Evolutionary conservation across 2,888 invertebrate species (phyloP).

Genomic region (Antheraea assamensis): DNA sequence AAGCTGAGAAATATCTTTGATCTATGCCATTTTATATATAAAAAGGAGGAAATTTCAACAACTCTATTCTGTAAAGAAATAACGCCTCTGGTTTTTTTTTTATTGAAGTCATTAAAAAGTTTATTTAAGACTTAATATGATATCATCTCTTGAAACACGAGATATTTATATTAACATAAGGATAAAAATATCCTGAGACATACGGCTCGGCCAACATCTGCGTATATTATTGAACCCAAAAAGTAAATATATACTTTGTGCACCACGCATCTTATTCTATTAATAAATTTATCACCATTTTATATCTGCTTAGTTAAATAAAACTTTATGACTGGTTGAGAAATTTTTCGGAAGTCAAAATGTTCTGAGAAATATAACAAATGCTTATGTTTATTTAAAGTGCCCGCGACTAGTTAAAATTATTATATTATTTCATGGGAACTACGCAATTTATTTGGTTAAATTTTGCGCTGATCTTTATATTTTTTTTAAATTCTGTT

Average conservation of each 20-base stretch:
- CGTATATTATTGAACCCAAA: background rate
- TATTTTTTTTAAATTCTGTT: too few species aligned
- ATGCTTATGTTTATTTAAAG: background rate
- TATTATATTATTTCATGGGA: too few species aligned
- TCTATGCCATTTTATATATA: too few species aligned
- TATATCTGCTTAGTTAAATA: background rate
- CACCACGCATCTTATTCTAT: background rate
- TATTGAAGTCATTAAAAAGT: background rate
- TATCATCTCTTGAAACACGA: background rate
- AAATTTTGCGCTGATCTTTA: too few species aligned
- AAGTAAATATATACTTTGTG: background rate
- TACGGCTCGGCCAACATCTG: background rate
- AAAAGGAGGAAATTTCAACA: background rate
- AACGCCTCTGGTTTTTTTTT: background rate
- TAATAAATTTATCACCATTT: background rate
- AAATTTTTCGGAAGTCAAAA: background rate
- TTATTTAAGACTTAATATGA: background rate
- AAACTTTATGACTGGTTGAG: background rate
- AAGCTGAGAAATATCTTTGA: too few species aligned
- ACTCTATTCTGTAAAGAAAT: background rate
- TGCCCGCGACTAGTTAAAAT: too few species aligned
- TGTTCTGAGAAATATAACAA: background rate
- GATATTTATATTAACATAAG: conserved; percentile 1
- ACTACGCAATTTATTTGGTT: too few species aligned
- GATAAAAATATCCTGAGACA: background rate